Evolutionary conservation across 2,888 invertebrate genomes (phyloP), one percentile per base, ranked within the genome.

Genomic region (Metacarcinus magister): DNA sequence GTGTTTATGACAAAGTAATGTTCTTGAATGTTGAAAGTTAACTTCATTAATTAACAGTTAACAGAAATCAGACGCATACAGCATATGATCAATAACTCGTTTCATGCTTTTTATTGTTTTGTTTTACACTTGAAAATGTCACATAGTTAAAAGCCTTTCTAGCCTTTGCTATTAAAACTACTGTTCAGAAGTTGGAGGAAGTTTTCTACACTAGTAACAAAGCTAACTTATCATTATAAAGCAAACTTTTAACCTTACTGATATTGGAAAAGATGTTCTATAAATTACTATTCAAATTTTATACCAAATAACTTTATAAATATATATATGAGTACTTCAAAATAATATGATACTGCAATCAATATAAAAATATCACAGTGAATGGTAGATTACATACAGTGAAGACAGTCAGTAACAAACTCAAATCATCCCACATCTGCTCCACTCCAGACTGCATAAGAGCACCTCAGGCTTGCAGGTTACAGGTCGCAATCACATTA

Each of bases 301-400:
- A 87, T 39, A 39, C 32, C 32, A 87, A 87, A 87, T 39, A 32
- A 87, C 32, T 87, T 87, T 28, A 39, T 5, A 67, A 23, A 67
- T 67, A 67, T 67, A 13, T 39, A 39, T 39, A 39, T 39, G 54
- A 10, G 19, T 67, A 67, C n/a, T 67, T 23, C n/a, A 23, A 67
- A 67, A 67, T 23, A 67, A 67, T 23, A 16, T 67, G 67, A 23
- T 67, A 8, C 67, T 67, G 67, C 39, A 87, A 87, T 87, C 87
- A 87, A 87, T 87, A 87, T 75, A 75, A 87, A 87, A 87, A 87
- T 87, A 87, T 87, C 87, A 87, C 87, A 87, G 87, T 87, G 87
- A 87, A 87, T 39, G 10, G 87, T 39, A 87, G 7, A 87, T 87
- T 87, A 13, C 87, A 87, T 32, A 87, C 87, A 87, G 87, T 87